phyloP scores from a whole-genome alignment of 1,140 invertebrate genomes.

The Penaeus vannamei region DNA sequence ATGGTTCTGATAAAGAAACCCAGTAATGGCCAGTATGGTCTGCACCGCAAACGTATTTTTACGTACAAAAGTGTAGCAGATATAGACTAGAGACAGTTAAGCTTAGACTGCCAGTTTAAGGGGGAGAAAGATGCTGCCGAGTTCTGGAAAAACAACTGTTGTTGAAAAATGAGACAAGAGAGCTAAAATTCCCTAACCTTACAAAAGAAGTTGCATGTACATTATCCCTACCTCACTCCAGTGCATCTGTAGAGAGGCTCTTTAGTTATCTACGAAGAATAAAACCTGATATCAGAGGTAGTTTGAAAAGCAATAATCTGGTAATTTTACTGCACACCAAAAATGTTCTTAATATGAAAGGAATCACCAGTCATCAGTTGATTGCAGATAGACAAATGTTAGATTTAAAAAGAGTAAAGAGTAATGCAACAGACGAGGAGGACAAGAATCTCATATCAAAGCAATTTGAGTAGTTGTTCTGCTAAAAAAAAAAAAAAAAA shows the following conservation, averaged over 20 bases:
- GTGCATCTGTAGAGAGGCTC: background rate
- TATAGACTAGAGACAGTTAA: conserved; percentile 1
- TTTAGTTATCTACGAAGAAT: background rate
- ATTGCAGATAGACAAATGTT: background rate
- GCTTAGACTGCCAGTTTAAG: too few species aligned
- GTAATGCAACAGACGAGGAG: background rate
- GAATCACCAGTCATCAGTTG: background rate
- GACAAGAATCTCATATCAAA: background rate
- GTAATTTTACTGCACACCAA: background rate
- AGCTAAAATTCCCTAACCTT: background rate
- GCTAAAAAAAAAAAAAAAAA: too few species aligned
- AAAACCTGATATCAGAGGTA: background rate
- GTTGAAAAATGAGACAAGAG: background rate
- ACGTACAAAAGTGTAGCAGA: background rate
- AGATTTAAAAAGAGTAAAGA: background rate
- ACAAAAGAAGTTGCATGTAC: background rate
- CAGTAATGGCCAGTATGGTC: too few species aligned
- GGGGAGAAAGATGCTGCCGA: background rate
- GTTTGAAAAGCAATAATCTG: background rate
- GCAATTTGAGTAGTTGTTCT: background rate
- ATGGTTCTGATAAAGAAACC: too few species aligned
- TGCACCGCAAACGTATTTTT: too few species aligned
- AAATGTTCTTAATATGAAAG: background rate
- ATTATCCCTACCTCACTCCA: background rate
- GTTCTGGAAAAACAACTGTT: background rate